These are phyloP conservation scores for Himalopsyche japonica DNA, from an alignment of 2,888 invertebrate species.

Conservation along the genomic window DNA sequence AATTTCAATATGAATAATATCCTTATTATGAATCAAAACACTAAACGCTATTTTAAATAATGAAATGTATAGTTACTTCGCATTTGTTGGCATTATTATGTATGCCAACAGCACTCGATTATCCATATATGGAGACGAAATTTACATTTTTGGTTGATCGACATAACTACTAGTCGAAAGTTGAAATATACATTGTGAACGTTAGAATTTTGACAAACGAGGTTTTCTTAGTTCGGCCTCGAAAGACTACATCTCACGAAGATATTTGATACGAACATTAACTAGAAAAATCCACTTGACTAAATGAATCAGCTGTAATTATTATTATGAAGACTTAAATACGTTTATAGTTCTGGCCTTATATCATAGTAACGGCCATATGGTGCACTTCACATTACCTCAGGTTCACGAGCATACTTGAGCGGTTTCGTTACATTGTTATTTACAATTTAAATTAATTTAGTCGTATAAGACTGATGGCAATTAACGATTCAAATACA, in stretches of 20 bases:
- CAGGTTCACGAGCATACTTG: constrained; percentile 1
- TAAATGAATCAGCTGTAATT: too few relatives aligned
- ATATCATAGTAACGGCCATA: background rate
- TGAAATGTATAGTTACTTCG: background rate
- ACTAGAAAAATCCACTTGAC: too few relatives aligned
- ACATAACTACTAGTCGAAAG: background rate
- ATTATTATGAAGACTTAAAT: too few relatives aligned
- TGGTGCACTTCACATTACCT: constrained; percentile 6
- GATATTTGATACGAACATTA: background rate
- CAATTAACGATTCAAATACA: background rate
- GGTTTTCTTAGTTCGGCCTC: background rate
- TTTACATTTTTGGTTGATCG: constrained; percentile 5
- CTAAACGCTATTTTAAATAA: background rate
- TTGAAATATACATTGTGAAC: background rate
- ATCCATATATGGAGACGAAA: constrained; percentile 10
- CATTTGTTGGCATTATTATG: background rate
- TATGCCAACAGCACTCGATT: constrained; percentile 10
- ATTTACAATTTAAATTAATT: background rate
- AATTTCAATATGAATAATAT: background rate
- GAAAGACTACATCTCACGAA: background rate
- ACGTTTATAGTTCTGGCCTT: background rate
- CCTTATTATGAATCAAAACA: background rate
- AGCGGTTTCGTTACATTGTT: background rate
- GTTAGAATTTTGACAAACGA: background rate
- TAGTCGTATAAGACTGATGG: background rate